These are phyloP conservation scores for Yoshiicerus persimilis DNA, from an alignment of 1,140 invertebrate species.

Conservation along the genomic window DNA sequence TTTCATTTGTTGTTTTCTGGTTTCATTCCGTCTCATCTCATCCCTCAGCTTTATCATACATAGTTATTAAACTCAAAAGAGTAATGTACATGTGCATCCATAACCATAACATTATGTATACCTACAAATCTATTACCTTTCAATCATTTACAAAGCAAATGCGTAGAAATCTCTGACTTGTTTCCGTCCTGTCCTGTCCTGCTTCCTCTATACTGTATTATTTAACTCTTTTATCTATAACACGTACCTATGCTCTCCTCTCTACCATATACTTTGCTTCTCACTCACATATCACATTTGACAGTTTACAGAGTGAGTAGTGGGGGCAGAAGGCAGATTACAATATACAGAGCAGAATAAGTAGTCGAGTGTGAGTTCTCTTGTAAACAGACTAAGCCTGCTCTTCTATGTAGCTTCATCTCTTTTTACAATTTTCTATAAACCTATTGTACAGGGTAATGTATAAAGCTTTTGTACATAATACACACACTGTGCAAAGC, in stretches of 20 bases:
- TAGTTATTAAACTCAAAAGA: not conserved
- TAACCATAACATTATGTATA: not conserved
- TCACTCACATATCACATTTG: conserved; percentile 19
- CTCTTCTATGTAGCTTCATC: not conserved
- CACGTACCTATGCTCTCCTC: too few species aligned
- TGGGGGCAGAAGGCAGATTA: not conserved
- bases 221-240: not conserved
- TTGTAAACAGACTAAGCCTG: not conserved
- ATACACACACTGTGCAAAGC: too few species aligned
- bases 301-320: not conserved
- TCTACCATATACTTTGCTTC: not conserved
- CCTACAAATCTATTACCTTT: not conserved
- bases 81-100: not conserved
- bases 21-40: not conserved
- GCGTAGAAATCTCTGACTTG: not conserved
- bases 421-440: not conserved
- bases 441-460: not conserved
- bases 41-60: not conserved
- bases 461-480: too few species aligned
- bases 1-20: not conserved
- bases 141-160: not conserved
- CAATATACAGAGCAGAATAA: not conserved
- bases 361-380: not conserved
- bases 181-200: not conserved
- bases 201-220: not conserved